Evolutionary conservation across 2,113 vertebrate species (phyloP).

Genomic region (Chamaetylas fuelleborni): DNA sequence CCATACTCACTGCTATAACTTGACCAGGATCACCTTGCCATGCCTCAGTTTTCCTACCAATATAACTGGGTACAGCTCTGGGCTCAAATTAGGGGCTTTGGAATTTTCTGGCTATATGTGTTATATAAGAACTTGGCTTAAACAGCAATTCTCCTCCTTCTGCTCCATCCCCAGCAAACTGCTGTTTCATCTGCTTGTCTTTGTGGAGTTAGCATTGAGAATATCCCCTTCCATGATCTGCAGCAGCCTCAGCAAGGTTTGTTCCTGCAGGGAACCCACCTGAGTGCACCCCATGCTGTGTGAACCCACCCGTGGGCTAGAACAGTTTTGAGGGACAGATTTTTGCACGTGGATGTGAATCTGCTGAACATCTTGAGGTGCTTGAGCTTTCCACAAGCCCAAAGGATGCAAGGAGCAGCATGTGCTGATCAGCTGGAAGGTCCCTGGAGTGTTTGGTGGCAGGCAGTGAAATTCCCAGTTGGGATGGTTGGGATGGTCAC

Average conservation of each 20-base stretch:
- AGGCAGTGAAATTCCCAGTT: background rate
- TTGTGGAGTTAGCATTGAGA: background rate
- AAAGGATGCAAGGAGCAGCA: background rate
- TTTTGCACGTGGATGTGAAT: rapidly evolving
- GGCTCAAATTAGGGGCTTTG: background rate
- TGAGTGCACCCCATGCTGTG: background rate
- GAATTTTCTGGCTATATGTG: background rate
- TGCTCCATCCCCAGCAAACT: background rate
- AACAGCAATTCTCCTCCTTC: background rate
- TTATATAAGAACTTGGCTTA: background rate
- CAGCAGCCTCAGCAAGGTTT: background rate
- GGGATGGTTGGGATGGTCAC: background rate
- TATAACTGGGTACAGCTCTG: background rate
- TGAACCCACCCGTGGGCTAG: background rate
- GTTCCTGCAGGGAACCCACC: background rate
- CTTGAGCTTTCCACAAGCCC: background rate
- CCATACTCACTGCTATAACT: background rate
- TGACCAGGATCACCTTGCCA: background rate
- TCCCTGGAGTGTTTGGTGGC: background rate
- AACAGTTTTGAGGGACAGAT: background rate
- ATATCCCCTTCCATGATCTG: background rate
- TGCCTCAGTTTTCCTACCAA: background rate
- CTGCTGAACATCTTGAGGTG: background rate
- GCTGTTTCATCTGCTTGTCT: background rate
- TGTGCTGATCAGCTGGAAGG: background rate